These are phyloP conservation scores for Larimichthys polyactis DNA, from an alignment of 2,113 vertebrate genomes.

Conservation along the genomic window DNA sequence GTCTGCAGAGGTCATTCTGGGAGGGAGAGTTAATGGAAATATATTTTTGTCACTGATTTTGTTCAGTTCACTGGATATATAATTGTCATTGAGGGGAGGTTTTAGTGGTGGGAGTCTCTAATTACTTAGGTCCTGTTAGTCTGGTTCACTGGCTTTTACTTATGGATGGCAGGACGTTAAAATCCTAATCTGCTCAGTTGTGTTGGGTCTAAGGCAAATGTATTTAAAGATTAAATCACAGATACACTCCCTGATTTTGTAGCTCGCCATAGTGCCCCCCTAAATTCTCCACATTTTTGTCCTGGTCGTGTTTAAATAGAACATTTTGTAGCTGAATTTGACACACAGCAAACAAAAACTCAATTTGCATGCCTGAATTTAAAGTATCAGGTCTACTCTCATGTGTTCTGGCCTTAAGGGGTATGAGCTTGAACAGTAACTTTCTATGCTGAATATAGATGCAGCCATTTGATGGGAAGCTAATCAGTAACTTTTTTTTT, in stretches of 20 bases:
- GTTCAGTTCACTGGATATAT: slow-evolving; percentile 26
- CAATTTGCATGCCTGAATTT: neutral
- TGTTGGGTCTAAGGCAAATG: slow-evolving; percentile 37
- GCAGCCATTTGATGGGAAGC: neutral
- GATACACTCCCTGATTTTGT: slow-evolving; percentile 15
- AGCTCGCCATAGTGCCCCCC: neutral
- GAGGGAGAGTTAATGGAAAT: slow-evolving; percentile 16
- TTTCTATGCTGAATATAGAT: neutral
- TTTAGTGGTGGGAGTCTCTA: slow-evolving; percentile 41
- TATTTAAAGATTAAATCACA: slow-evolving; percentile 39
- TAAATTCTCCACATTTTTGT: neutral
- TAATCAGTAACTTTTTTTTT: neutral
- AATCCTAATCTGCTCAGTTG: slow-evolving; percentile 49
- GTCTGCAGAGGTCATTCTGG: neutral
- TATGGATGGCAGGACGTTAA: slow-evolving; percentile 39
- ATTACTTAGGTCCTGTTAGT: slow-evolving; percentile 49
- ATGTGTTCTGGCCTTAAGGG: neutral
- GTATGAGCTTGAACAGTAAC: neutral
- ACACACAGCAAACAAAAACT: neutral
- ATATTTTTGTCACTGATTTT: slow-evolving; percentile 1
- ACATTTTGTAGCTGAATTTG: neutral
- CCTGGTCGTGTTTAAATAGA: neutral
- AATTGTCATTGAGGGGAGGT: slow-evolving; percentile 5
- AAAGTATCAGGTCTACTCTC: neutral
- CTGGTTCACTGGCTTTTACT: slow-evolving; percentile 49